Percentiles rank a stretch among this genome's conserved stretches.
Evolutionary conservation across 2,797 vertebrate genomes (phyloP).

Genomic region (Manis crassicaudata): DNA sequence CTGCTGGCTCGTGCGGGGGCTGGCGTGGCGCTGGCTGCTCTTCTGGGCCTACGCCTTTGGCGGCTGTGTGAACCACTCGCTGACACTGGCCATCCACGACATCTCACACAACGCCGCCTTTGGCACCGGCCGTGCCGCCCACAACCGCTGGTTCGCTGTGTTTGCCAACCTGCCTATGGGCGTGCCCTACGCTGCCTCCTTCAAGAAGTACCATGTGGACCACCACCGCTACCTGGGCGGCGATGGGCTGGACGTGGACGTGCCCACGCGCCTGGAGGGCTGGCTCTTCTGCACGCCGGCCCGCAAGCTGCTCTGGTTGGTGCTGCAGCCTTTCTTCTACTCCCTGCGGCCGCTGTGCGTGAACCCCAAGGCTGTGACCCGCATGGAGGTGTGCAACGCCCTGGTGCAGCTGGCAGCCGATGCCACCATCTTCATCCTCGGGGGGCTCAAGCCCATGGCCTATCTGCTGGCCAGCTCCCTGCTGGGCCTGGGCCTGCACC

Average conservation of each 20-base stretch:
- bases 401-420: conserved; percentile 89
- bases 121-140: conserved; percentile 90
- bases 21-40: conserved; percentile 97
- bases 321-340: conserved; percentile 95
- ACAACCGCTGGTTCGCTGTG: conserved; percentile 97
- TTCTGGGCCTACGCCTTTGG: conserved; percentile 97
- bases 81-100: conserved; percentile 97
- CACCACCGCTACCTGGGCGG: conserved; percentile 98
- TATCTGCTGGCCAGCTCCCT: conserved; percentile 95
- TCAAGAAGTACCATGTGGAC: conserved; percentile 99
- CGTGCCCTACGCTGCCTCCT: conserved; percentile 95
- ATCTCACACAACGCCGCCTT: conserved; percentile 98
- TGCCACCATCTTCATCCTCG: conserved; percentile 89
- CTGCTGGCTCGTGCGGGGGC: conserved; percentile 91
- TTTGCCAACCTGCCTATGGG: conserved; percentile 97
- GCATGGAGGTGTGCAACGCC: conserved; percentile 92
- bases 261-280: conserved; percentile 94
- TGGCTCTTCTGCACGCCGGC: conserved; percentile 96
- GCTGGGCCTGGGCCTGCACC: conserved; percentile 96
- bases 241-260: conserved; percentile 93
- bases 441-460: conserved; percentile 93
- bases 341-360: conserved; percentile 92
- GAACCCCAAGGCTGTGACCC: conserved; percentile 93
- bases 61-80: conserved; percentile 96
- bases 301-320: conserved; percentile 96